A percentile compares a stretch with the other conserved stretches of the same genome.
Evolutionary conservation across 2,888 invertebrate species (phyloP).

Genomic region (Catotricha subobsoleta): DNA sequence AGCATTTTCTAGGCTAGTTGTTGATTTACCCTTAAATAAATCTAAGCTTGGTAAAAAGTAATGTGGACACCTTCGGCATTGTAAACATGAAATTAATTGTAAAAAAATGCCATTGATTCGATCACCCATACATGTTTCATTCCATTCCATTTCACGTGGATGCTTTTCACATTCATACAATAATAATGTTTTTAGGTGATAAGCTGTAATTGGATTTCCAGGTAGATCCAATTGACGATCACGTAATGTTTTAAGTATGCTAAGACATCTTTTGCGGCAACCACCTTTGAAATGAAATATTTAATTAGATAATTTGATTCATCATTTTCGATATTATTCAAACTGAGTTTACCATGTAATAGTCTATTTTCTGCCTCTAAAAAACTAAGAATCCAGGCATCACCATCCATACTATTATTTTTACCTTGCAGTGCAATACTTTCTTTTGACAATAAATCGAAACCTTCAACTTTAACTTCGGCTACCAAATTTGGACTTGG

Average conservation of each 20-base stretch:
- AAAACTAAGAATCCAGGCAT: constrained; percentile 89
- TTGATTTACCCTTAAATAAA: constrained; percentile 82
- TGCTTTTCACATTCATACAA: constrained; percentile 95
- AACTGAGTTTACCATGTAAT: constrained; percentile 40
- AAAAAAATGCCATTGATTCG: constrained; percentile 86
- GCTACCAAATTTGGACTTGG: constrained; percentile 83
- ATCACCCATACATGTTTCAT: constrained; percentile 79
- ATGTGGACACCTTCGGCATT: constrained; percentile 88
- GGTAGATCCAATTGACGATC: constrained; percentile 80
- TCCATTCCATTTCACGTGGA: constrained; percentile 86
- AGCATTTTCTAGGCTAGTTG: constrained; percentile 77
- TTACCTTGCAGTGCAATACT: constrained; percentile 69
- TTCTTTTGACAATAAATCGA: constrained; percentile 82
- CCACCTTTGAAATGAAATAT: constrained; percentile 32
- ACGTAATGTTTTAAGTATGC: constrained; percentile 75
- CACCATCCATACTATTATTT: constrained; percentile 85
- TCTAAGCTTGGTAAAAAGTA: constrained; percentile 90
- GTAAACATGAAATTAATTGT: constrained; percentile 86
- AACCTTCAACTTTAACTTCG: constrained; percentile 89
- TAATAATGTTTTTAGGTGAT: constrained; percentile 78
- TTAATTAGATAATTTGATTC: background rate
- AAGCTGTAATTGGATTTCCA: constrained; percentile 78
- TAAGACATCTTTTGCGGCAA: constrained; percentile 70
- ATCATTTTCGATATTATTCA: background rate
- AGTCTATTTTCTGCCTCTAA: constrained; percentile 81